These are phyloP conservation scores for Clamator glandarius DNA, from an alignment of 2,797 vertebrate species.

Conservation along the genomic window DNA sequence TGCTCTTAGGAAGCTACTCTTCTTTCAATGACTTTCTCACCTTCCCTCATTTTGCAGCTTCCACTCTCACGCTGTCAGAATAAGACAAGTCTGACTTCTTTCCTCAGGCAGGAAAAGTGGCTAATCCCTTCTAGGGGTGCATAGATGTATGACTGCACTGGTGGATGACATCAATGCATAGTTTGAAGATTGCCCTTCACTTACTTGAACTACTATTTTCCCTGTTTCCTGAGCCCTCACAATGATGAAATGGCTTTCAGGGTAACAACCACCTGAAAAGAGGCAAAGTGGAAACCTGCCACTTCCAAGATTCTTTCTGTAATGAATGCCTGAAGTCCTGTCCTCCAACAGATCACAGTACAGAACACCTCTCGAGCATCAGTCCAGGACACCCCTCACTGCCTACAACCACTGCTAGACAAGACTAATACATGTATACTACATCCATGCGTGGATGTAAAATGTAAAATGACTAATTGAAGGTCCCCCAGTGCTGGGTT, in stretches of 20 bases:
- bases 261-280: not conserved
- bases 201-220: not conserved
- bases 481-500: not conserved
- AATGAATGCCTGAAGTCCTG: not conserved
- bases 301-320: not conserved
- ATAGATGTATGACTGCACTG: not conserved
- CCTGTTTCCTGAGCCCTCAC: not conserved
- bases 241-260: not conserved
- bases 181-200: not conserved
- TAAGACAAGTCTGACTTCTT: not conserved
- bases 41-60: not conserved
- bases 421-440: not conserved
- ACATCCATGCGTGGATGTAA: not conserved
- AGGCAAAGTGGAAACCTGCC: not conserved
- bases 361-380: not conserved
- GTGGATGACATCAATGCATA: not conserved
- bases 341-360: not conserved
- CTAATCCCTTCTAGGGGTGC: not conserved
- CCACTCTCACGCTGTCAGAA: not conserved
- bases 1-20: not conserved
- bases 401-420: not conserved
- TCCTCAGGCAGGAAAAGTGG: not conserved
- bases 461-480: not conserved
- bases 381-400: accelerated
- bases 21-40: not conserved